These are phyloP conservation scores for Brachypalpus laphriformis DNA, from an alignment of 2,888 invertebrate genomes.

Conservation along the genomic window DNA sequence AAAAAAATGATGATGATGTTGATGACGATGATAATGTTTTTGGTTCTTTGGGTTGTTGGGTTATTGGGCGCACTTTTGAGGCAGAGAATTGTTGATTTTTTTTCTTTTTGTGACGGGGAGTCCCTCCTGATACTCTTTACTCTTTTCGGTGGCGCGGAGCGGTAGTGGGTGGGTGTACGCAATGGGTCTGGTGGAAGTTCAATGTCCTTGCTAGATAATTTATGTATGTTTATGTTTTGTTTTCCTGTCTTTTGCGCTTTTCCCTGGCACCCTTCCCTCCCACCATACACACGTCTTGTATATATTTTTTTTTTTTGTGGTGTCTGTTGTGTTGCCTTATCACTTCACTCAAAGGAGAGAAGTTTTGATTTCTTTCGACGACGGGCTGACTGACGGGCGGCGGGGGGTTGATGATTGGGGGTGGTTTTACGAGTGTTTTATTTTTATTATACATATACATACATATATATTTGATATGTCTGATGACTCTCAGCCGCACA, in stretches of 20 bases:
- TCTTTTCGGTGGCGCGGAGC: slow-evolving; percentile 45
- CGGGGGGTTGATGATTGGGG: slow-evolving; percentile 23
- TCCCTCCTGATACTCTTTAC: slow-evolving; percentile 46
- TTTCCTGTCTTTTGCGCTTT: slow-evolving; percentile 53
- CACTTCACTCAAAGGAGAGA: slow-evolving; percentile 58
- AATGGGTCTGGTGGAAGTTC: slow-evolving; percentile 62
- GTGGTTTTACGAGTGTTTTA: slow-evolving; percentile 63
- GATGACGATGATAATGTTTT: slow-evolving; percentile 73
- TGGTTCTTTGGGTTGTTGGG: slow-evolving; percentile 69
- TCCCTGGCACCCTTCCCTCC: slow-evolving; percentile 30
- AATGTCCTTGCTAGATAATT: slow-evolving; percentile 73
- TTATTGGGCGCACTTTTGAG: slow-evolving; percentile 70
- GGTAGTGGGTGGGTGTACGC: slow-evolving; percentile 46
- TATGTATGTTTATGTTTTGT: slow-evolving; percentile 73
- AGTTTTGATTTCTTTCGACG: slow-evolving; percentile 61
- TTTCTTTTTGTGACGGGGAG: slow-evolving; percentile 26
- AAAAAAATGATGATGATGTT: slow-evolving; percentile 73
- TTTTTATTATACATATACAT: slow-evolving; percentile 52
- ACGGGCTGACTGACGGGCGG: background rate
- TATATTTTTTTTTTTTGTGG: slow-evolving; percentile 10
- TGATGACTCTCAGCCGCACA: slow-evolving; percentile 57
- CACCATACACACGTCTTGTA: slow-evolving; percentile 18
- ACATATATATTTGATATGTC: slow-evolving; percentile 56
- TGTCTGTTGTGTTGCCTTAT: slow-evolving; percentile 60
- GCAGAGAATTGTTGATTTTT: slow-evolving; percentile 53